phyloP scores from a whole-genome alignment of 2,888 invertebrate genomes.

The Pimpla rufipes region DNA sequence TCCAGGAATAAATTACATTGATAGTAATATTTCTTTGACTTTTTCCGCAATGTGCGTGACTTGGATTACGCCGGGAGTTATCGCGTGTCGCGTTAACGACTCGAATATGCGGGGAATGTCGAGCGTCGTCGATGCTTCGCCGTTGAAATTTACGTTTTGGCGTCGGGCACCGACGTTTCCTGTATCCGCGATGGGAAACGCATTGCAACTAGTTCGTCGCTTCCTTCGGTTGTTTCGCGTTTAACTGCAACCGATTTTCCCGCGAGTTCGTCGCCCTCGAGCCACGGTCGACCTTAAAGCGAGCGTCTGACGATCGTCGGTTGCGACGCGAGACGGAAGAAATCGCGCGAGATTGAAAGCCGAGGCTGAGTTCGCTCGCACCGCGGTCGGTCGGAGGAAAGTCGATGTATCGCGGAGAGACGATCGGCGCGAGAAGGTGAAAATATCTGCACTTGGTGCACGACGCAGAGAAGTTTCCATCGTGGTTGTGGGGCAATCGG shows the following conservation, averaged over 20 bases:
- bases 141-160: neutral
- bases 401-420: neutral
- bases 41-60: conserved; percentile 14
- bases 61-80: conserved; percentile 9
- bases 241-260: neutral
- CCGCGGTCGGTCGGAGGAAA: neutral
- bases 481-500: neutral
- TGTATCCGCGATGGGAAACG: neutral
- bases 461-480: too few species aligned
- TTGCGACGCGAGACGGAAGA: conserved; percentile 6
- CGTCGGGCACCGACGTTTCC: neutral
- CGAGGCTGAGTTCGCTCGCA: conserved; percentile 3
- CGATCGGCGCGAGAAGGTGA: neutral
- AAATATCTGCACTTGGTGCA: neutral
- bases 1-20: too few species aligned
- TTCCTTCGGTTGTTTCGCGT: neutral
- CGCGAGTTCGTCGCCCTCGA: neutral
- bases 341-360: conserved; percentile 11
- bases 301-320: too few species aligned
- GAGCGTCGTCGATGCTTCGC: neutral
- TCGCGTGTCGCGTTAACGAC: neutral
- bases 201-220: neutral
- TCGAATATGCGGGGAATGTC: neutral
- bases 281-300: neutral
- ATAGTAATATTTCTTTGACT: neutral